phyloP scores from a whole-genome alignment of 2,888 invertebrate genomes.

The Drosophila rellima region DNA sequence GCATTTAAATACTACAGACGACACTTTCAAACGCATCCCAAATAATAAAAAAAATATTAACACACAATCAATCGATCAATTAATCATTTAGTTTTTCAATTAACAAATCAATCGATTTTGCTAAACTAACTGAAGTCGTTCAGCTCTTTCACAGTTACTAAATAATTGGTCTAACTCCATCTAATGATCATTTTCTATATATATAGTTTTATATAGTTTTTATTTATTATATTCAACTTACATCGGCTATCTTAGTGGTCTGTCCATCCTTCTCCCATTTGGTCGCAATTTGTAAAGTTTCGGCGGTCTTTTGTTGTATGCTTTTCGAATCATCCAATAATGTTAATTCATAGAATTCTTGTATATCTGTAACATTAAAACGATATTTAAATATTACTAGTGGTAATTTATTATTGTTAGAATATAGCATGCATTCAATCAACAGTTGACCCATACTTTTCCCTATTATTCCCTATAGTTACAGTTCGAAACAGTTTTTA shows the following conservation, averaged over 20 bases:
- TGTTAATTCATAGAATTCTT: constrained; percentile 99
- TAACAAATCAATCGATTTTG: constrained; percentile 2
- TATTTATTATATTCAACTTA: constrained; percentile 67
- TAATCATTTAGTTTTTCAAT: background rate
- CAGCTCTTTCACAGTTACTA: constrained; percentile 5
- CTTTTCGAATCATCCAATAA: constrained; percentile 98
- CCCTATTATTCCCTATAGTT: background rate
- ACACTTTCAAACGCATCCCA: constrained; percentile 1
- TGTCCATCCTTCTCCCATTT: constrained; percentile 92
- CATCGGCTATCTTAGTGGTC: constrained; percentile 85
- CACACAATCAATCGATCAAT: constrained; percentile 2
- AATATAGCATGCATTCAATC: background rate
- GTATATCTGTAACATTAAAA: constrained; percentile 92
- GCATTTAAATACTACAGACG: constrained; percentile 1
- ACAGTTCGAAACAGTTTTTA: too few species aligned
- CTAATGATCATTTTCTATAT: constrained; percentile 1
- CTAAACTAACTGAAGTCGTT: background rate
- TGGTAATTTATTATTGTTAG: background rate
- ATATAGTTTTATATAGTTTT: background rate
- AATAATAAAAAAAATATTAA: background rate
- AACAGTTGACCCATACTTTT: background rate
- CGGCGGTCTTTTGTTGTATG: constrained; percentile 97
- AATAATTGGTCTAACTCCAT: background rate
- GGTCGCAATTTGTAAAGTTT: constrained; percentile 97
- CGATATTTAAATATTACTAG: background rate